A percentile compares a stretch with the other conserved stretches of the same genome.
Evolutionary conservation across 2,888 invertebrate genomes (phyloP).

Genomic region (Euplagia quadripunctaria): DNA sequence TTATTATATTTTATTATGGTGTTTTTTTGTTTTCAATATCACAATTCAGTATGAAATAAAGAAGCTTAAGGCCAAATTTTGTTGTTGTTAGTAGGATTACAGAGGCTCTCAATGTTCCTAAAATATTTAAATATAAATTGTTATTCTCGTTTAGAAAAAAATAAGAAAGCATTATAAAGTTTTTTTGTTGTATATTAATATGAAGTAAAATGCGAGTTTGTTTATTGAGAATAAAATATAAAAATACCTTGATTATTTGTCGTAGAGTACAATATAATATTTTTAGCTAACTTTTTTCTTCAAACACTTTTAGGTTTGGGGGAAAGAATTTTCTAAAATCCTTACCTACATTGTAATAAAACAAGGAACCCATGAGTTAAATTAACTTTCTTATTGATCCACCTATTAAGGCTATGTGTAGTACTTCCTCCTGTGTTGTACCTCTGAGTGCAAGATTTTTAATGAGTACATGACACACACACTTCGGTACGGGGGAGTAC

Average conservation of each 20-base stretch:
- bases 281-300: neutral
- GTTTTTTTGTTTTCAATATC: neutral
- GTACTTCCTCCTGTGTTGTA: too few relatives aligned
- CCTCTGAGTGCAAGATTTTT: too few relatives aligned
- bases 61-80: neutral
- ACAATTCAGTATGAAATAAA: neutral
- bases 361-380: too few relatives aligned
- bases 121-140: neutral
- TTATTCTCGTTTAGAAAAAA: neutral
- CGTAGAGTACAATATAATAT: neutral
- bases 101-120: neutral
- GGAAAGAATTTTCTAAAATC: neutral
- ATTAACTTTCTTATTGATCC: too few relatives aligned
- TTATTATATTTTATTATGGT: neutral
- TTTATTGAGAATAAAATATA: neutral
- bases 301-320: neutral
- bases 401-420: too few relatives aligned
- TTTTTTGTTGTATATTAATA: too few relatives aligned
- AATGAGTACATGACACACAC: too few relatives aligned
- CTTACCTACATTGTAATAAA: neutral
- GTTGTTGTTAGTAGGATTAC: constrained; percentile 2
- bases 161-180: neutral
- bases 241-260: neutral
- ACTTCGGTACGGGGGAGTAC: too few relatives aligned
- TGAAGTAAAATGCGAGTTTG: neutral